phyloP scores from a whole-genome alignment of 37 sponge, comb jelly and placozoan genomes.

The Axinella damicornis region DNA sequence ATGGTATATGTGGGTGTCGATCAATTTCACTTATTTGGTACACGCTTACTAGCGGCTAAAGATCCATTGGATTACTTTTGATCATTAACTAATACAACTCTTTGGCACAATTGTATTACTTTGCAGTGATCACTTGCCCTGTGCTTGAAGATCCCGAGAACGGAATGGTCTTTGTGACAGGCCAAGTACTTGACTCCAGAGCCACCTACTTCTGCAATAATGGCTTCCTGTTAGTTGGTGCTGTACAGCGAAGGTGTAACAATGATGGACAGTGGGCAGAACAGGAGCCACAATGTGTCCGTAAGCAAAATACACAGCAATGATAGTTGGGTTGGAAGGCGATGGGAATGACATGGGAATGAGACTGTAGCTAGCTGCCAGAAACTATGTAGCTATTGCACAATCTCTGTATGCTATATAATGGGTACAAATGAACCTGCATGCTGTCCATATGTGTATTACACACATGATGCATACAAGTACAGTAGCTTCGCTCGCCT shows the following conservation, averaged over 20 bases:
- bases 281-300: background rate
- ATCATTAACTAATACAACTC: too few species aligned
- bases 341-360: too few species aligned
- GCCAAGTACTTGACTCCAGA: background rate
- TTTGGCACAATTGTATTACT: too few species aligned
- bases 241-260: conserved; percentile 19
- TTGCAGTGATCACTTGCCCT: conserved; percentile 28
- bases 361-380: too few species aligned
- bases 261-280: conserved; percentile 44
- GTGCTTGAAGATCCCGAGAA: conserved; percentile 57
- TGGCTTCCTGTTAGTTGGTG: conserved; percentile 42
- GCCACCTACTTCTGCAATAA: conserved; percentile 47
- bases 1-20: conserved; percentile 33
- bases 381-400: too few species aligned
- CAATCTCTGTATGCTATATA: too few species aligned
- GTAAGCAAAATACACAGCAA: too few species aligned
- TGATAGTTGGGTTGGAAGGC: too few species aligned
- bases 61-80: background rate
- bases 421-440: too few species aligned
- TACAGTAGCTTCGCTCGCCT: too few species aligned
- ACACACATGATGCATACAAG: too few species aligned
- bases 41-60: background rate
- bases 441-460: too few species aligned
- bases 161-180: conserved; percentile 21
- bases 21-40: conserved; percentile 6